phyloP scores from a whole-genome alignment of 2,113 vertebrate species.

The Rhinoptilus africanus region DNA sequence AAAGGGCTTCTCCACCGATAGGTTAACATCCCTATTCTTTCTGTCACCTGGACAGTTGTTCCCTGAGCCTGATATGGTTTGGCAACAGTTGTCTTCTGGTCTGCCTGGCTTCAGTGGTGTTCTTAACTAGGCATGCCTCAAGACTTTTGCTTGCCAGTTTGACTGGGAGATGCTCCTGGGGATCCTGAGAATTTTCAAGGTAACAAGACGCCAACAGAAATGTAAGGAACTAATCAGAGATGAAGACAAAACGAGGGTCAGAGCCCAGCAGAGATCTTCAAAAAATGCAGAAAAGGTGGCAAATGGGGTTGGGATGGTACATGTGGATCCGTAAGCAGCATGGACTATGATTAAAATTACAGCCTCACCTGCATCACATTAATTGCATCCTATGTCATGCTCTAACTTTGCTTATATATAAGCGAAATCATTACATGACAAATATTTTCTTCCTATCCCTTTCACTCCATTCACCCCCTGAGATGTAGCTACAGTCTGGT shows the following conservation, averaged over 20 bases:
- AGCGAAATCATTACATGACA: not conserved
- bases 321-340: not conserved
- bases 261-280: not conserved
- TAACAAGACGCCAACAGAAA: not conserved
- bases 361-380: not conserved
- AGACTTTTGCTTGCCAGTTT: not conserved
- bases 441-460: not conserved
- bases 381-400: not conserved
- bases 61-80: not conserved
- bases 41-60: not conserved
- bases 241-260: not conserved
- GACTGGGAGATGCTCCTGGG: not conserved
- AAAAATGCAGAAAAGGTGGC: not conserved
- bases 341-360: not conserved
- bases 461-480: not conserved
- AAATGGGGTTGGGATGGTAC: fast-evolving
- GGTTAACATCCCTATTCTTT: not conserved
- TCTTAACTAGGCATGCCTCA: not conserved
- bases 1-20: not conserved
- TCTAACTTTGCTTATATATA: not conserved
- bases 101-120: not conserved
- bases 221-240: not conserved
- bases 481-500: not conserved
- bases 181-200: not conserved
- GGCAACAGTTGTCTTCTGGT: not conserved